Evolutionary conservation across 1,140 invertebrate genomes (phyloP).

Genomic region (Radopholus similis): DNA sequence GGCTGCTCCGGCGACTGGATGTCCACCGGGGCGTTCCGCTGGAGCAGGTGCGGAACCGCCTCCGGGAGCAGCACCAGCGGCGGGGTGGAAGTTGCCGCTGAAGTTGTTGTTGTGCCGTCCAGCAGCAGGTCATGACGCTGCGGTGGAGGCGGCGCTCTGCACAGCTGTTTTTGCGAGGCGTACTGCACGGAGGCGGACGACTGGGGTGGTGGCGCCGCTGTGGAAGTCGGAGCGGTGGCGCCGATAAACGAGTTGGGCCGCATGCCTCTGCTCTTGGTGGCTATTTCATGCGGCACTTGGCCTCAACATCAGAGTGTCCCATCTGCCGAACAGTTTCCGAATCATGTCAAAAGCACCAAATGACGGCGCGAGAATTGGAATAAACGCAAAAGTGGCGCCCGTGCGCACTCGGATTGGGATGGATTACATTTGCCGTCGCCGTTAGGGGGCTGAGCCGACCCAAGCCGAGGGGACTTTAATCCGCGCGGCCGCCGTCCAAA

Average conservation of each 20-base stretch:
- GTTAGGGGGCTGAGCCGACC: too few relatives aligned
- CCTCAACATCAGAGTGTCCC: too few relatives aligned
- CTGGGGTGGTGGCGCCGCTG: background rate
- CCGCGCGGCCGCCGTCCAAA: too few relatives aligned
- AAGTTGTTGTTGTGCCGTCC: background rate
- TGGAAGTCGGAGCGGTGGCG: background rate
- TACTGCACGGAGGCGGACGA: background rate
- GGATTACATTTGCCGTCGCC: too few relatives aligned
- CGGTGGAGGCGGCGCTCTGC: background rate
- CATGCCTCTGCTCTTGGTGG: too few relatives aligned
- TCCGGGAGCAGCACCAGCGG: background rate
- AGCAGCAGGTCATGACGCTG: slow-evolving; percentile 1
- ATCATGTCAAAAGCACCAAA: background rate
- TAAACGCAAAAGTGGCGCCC: background rate
- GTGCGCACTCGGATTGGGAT: too few relatives aligned
- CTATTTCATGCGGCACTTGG: too few relatives aligned
- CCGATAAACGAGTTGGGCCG: background rate
- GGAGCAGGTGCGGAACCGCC: background rate
- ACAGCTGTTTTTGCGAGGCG: background rate
- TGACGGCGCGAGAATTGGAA: background rate
- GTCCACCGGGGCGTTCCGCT: background rate
- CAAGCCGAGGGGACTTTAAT: too few relatives aligned
- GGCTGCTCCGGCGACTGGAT: slow-evolving; percentile 1
- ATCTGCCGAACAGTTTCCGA: too few relatives aligned
- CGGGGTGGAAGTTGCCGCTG: background rate